Evolutionary conservation across 2,113 vertebrate genomes (phyloP).

Genomic region (Phylloscopus trochilus): DNA sequence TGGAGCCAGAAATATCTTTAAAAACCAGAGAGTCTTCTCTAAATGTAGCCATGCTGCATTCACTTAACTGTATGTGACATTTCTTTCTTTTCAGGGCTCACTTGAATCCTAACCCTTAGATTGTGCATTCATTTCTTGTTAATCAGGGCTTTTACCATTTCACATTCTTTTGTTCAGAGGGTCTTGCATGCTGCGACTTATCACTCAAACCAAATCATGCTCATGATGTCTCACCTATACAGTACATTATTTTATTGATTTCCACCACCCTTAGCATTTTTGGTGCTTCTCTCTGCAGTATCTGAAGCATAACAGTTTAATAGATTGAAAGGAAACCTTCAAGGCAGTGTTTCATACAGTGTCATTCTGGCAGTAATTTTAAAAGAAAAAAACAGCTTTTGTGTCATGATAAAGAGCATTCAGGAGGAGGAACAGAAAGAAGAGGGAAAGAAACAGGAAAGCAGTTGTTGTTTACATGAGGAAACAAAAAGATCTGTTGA

Average conservation of each 20-base stretch:
- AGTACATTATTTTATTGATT: neutral
- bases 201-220: neutral
- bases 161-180: neutral
- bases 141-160: neutral
- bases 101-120: neutral
- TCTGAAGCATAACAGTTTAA: neutral
- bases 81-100: neutral
- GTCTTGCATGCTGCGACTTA: neutral
- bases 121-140: neutral
- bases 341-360: neutral
- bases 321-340: neutral
- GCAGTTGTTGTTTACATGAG: neutral
- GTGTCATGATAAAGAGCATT: neutral
- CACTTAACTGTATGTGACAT: neutral
- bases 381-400: neutral
- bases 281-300: neutral
- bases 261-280: neutral
- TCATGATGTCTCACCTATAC: neutral
- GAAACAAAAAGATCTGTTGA: neutral
- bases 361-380: neutral
- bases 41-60: neutral
- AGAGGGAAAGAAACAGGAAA: neutral
- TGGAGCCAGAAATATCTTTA: neutral
- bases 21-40: neutral
- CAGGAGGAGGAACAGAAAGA: neutral